Evolutionary conservation across 2,113 vertebrate genomes (phyloP).

Genomic region (Xenus cinereus): DNA sequence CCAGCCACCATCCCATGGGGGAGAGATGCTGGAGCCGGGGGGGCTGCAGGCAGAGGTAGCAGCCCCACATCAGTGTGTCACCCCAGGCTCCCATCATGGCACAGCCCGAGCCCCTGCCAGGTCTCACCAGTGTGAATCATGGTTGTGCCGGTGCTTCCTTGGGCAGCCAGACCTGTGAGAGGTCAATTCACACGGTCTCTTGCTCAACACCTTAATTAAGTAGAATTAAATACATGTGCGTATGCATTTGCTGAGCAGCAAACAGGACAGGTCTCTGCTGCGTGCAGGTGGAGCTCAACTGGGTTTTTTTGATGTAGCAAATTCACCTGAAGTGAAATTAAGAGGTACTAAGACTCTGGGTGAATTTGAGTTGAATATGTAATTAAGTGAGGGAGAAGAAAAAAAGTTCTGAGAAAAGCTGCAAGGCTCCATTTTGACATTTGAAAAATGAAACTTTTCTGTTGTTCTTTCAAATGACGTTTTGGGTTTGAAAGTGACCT

Average conservation of each 20-base stretch:
- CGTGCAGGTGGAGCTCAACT: rapidly evolving
- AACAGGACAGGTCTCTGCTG: background rate
- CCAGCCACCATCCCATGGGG: too few species aligned
- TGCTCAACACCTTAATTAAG: background rate
- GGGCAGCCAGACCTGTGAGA: background rate
- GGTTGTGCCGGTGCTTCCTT: background rate
- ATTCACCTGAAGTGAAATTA: background rate
- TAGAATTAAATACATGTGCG: background rate
- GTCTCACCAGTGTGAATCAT: background rate
- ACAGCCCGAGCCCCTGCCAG: background rate
- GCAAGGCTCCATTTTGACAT: background rate
- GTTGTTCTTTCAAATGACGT: background rate
- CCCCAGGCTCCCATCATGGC: rapidly evolving
- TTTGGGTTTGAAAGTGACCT: background rate
- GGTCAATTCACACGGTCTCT: background rate
- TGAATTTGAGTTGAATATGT: background rate
- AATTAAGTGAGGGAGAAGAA: background rate
- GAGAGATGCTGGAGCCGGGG: rapidly evolving
- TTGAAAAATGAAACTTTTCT: background rate
- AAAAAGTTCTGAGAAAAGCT: background rate
- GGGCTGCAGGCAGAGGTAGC: background rate
- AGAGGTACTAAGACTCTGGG: background rate
- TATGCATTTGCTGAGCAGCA: background rate
- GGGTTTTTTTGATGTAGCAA: background rate
- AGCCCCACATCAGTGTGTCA: rapidly evolving